These are phyloP conservation scores for Heliconius hortense DNA, from an alignment of 2,888 invertebrate species.

Conservation along the genomic window DNA sequence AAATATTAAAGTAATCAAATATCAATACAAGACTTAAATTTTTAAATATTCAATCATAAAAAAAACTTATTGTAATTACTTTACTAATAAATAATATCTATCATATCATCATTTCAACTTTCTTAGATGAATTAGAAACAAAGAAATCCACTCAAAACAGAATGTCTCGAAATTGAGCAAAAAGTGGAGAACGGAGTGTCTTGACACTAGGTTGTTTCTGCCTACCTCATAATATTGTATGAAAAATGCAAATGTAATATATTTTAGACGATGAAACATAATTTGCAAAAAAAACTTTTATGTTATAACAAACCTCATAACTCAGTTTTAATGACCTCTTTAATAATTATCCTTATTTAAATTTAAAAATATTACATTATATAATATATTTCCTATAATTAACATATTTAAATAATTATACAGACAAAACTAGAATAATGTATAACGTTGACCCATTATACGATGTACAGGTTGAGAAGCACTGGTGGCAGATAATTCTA, in stretches of 20 bases:
- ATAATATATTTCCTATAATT: not conserved
- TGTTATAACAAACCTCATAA: not conserved
- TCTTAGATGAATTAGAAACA: no score
- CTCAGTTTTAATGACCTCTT: not conserved
- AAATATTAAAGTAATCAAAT: not conserved
- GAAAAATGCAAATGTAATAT: not conserved
- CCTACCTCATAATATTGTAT: not conserved
- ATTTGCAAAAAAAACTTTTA: not conserved
- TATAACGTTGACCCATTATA: not conserved
- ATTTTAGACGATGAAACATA: not conserved
- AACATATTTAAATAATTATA: no score
- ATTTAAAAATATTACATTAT: conserved; percentile 3
- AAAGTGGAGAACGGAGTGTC: not conserved
- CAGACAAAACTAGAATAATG: no score
- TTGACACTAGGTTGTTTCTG: not conserved
- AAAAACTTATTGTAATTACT: not conserved
- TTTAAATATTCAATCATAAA: no score
- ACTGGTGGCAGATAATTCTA: not conserved
- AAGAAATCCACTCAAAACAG: no score
- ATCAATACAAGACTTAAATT: not conserved
- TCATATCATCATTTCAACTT: not conserved
- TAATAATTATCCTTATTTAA: not conserved
- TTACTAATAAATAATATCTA: not conserved
- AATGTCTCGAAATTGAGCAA: no score
- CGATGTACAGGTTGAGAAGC: conserved; percentile 8